Evolutionary conservation across 2,113 vertebrate genomes (phyloP).

Genomic region (Xiphorhynchus elegans): DNA sequence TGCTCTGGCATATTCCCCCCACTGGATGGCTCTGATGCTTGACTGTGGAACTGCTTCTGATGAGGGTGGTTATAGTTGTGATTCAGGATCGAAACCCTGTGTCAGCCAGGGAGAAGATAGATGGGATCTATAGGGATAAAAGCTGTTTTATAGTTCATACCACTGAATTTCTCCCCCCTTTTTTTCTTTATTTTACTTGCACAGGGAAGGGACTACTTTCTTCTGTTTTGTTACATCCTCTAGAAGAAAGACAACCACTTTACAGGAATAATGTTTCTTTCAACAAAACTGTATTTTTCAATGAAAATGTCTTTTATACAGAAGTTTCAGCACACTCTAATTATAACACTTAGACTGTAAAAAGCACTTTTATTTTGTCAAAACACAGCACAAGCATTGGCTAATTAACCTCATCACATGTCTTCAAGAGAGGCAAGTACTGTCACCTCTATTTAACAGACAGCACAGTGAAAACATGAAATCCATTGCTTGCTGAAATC

Average conservation of each 20-base stretch:
- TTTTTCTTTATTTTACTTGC: neutral
- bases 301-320: neutral
- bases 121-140: neutral
- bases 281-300: neutral
- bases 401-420: neutral
- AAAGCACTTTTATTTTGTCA: conserved; percentile 1
- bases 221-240: neutral
- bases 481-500: neutral
- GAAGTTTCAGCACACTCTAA: neutral
- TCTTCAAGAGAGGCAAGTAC: neutral
- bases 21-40: neutral
- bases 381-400: neutral
- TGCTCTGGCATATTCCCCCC: neutral
- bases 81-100: neutral
- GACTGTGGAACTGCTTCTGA: too few species aligned
- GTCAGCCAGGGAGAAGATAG: accelerated
- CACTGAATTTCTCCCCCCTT: neutral
- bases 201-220: neutral
- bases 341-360: neutral
- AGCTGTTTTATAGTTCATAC: neutral
- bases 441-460: neutral
- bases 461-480: neutral
- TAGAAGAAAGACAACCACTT: neutral
- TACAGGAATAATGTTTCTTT: neutral
- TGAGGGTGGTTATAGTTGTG: neutral